Evolutionary conservation across 2,113 vertebrate species (phyloP).

Genomic region (Myiagra hebetior): DNA sequence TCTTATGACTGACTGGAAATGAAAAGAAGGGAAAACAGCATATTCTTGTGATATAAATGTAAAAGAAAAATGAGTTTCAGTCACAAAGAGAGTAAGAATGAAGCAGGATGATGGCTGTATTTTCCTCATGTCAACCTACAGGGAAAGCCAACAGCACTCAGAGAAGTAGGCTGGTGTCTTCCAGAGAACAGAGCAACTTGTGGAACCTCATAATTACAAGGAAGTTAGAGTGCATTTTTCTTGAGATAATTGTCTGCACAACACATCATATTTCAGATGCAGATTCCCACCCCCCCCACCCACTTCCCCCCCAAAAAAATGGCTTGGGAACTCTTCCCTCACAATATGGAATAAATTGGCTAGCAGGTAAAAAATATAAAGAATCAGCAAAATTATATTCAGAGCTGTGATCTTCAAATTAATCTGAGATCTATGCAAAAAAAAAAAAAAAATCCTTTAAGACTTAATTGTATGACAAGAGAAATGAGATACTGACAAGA

Average conservation of each 20-base stretch:
- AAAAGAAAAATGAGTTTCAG: background rate
- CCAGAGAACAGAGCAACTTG: background rate
- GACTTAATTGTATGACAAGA: background rate
- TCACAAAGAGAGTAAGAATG: background rate
- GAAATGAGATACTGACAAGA: background rate
- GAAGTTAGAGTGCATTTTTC: background rate
- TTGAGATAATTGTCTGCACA: background rate
- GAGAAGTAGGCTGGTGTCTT: background rate
- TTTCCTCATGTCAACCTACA: background rate
- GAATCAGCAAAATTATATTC: background rate
- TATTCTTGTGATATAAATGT: background rate
- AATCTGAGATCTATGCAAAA: background rate
- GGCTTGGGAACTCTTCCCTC: background rate
- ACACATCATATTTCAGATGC: background rate
- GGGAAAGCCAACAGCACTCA: background rate
- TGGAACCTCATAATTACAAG: background rate
- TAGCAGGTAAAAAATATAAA: background rate
- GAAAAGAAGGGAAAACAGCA: background rate
- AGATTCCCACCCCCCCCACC: too few relatives aligned
- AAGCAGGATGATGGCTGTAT: background rate
- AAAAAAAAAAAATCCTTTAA: background rate
- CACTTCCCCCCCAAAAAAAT: accelerated
- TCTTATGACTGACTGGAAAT: background rate
- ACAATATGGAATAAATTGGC: background rate
- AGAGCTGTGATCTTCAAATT: background rate